These are phyloP conservation scores for Semibalanus balanoides DNA, from an alignment of 1,140 invertebrate genomes.

Conservation along the genomic window DNA sequence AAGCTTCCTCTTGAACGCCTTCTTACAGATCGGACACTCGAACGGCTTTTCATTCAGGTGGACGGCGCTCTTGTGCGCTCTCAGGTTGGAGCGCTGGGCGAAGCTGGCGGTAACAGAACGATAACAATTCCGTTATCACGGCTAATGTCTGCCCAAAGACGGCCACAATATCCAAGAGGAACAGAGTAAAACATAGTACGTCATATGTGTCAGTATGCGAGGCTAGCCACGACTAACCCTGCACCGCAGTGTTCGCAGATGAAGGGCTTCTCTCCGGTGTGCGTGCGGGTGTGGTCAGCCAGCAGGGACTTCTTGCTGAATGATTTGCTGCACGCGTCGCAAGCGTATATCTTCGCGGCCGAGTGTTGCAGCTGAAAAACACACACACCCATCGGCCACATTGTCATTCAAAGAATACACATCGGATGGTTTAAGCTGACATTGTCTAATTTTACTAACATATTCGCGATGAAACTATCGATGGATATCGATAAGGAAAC, in stretches of 20 bases:
- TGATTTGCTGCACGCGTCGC: constrained; percentile 24
- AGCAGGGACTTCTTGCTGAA: constrained; percentile 22
- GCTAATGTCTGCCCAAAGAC: not conserved
- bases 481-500: too few species aligned
- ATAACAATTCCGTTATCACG: not conserved
- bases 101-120: not conserved
- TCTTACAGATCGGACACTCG: not conserved
- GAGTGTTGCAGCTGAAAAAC: too few species aligned
- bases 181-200: not conserved
- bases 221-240: not conserved
- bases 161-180: not conserved
- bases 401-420: too few species aligned
- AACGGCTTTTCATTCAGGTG: not conserved
- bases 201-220: too few species aligned
- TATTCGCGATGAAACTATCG: too few species aligned
- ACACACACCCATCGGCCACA: too few species aligned
- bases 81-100: not conserved
- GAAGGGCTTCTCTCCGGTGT: constrained; percentile 34
- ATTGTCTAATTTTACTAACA: too few species aligned
- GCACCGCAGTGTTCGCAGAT: constrained; percentile 29
- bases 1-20: not conserved
- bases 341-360: constrained; percentile 51
- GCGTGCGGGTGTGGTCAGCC: constrained; percentile 26
- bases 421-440: too few species aligned
- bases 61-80: not conserved